phyloP scores from a whole-genome alignment of 1,140 invertebrate species.

The Penaeus chinensis region DNA sequence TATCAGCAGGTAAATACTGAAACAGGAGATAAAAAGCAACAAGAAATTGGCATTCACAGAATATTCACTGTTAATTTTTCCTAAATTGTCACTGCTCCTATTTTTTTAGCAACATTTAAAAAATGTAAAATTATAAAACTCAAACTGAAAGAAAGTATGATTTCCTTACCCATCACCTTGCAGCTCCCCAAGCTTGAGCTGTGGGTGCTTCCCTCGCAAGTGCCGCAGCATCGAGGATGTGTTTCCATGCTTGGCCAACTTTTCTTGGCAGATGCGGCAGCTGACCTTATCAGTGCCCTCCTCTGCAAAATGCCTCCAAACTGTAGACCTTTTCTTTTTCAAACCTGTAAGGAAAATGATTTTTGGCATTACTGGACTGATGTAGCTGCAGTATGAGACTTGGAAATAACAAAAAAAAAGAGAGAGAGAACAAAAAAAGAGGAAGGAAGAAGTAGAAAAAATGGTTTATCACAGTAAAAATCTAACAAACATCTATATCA shows the following conservation, averaged over 20 bases:
- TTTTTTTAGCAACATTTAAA: too few relatives aligned
- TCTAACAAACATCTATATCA: too few relatives aligned
- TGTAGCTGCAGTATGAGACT: too few relatives aligned
- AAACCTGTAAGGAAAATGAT: not conserved
- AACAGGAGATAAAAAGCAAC: not conserved
- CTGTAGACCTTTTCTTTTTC: conserved; percentile 45
- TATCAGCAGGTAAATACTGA: not conserved
- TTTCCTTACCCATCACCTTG: conserved; percentile 40
- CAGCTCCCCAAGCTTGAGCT: conserved; percentile 41
- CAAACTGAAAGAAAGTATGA: not conserved
- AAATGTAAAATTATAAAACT: too few relatives aligned
- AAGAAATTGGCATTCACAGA: not conserved
- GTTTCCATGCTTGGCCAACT: conserved; percentile 51
- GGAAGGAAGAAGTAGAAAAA: too few relatives aligned
- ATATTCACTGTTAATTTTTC: too few relatives aligned
- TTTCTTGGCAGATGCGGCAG: conserved; percentile 38
- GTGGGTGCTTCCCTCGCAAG: conserved; percentile 46
- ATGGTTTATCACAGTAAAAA: too few relatives aligned
- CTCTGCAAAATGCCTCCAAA: conserved; percentile 42
- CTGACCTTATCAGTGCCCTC: conserved; percentile 45
- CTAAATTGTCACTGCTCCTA: too few relatives aligned
- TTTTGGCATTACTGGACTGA: too few relatives aligned
- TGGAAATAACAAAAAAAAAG: too few relatives aligned
- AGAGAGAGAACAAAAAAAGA: too few relatives aligned
- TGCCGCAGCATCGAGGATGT: conserved; percentile 52